A percentile compares a stretch with the other conserved stretches of the same genome.
phyloP scores from a whole-genome alignment of 2,888 invertebrate genomes.

The Hypomecis punctinalis region DNA sequence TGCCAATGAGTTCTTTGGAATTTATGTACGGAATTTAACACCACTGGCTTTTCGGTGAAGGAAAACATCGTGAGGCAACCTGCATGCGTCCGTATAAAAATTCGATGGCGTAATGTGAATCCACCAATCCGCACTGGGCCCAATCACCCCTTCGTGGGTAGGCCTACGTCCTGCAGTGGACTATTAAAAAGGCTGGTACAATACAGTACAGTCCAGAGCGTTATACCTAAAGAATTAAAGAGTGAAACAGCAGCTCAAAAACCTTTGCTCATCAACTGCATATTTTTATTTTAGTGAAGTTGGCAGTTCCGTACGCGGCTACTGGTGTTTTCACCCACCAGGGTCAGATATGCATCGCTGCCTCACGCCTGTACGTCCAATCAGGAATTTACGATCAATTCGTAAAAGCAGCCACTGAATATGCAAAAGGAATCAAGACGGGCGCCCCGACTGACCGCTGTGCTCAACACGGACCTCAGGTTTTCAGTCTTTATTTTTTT shows the following conservation, averaged over 20 bases:
- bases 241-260: background rate
- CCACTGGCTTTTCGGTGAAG: no score
- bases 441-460: conserved; percentile 75
- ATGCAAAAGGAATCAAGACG: conserved; percentile 88
- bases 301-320: conserved; percentile 59
- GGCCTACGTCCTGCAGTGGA: no score
- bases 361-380: conserved; percentile 67
- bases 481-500: conserved; percentile 13
- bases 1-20: no score
- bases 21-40: no score
- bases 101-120: no score
- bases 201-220: no score
- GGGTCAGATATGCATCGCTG: conserved; percentile 66
- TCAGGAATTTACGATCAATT: conserved; percentile 91
- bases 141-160: no score
- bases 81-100: no score
- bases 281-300: conserved; percentile 50
- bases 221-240: no score
- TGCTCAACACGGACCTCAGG: conserved; percentile 61
- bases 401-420: conserved; percentile 87
- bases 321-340: conserved; percentile 59
- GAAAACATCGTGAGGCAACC: no score
- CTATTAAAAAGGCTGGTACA: no score
- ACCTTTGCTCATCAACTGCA: conserved; percentile 9
- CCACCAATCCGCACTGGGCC: no score